These are phyloP conservation scores for Kobus ellipsiprymnus DNA, from an alignment of 2,113 vertebrate genomes.

Conservation along the genomic window DNA sequence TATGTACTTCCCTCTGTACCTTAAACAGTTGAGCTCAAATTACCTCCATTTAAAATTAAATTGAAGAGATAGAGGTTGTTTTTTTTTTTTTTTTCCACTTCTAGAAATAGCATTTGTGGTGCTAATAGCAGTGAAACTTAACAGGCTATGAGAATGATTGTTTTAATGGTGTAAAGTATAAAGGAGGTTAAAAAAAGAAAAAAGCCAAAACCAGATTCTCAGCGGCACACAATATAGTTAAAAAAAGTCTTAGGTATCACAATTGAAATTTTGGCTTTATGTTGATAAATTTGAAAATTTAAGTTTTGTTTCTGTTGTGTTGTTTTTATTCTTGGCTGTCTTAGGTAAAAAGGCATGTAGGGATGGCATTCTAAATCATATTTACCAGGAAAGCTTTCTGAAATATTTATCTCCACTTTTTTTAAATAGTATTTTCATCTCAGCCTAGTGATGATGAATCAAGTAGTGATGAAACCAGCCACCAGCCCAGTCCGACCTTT, in stretches of 20 bases:
- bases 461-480: conserved; percentile 84
- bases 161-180: background rate
- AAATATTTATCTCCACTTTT: conserved; percentile 38
- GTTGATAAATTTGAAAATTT: conserved; percentile 10
- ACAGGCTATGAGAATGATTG: background rate
- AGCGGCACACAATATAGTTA: background rate
- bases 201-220: background rate
- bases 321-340: conserved; percentile 17
- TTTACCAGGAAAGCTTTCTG: background rate
- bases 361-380: background rate
- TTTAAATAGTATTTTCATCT: conserved; percentile 74
- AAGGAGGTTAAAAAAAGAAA: background rate
- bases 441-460: conserved; percentile 77
- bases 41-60: background rate
- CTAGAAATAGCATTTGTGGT: background rate
- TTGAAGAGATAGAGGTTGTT: background rate
- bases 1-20: background rate
- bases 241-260: background rate
- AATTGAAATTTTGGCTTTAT: background rate
- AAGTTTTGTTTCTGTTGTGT: background rate
- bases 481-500: conserved; percentile 67
- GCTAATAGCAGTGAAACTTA: background rate
- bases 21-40: conserved; percentile 4
- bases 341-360: conserved; percentile 7
- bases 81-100: background rate